Evolutionary conservation across 2,888 invertebrate genomes (phyloP).

Genomic region (Cetonia aurata): DNA sequence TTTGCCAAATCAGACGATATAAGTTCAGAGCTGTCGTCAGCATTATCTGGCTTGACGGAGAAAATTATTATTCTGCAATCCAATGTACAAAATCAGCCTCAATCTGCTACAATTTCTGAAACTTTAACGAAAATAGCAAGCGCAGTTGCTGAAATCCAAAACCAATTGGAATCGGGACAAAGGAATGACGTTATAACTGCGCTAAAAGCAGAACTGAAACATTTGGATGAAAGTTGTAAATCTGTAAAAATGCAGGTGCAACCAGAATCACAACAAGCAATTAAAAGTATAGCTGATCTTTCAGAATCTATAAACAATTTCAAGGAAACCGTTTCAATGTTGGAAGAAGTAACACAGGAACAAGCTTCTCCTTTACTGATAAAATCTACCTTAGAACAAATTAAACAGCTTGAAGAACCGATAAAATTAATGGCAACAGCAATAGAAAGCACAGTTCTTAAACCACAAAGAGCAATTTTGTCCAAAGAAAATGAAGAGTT

Average conservation of each 20-base stretch:
- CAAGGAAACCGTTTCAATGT: slow-evolving; percentile 30
- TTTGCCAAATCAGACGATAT: slow-evolving; percentile 6
- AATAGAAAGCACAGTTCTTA: slow-evolving; percentile 9
- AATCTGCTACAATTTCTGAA: slow-evolving; percentile 19
- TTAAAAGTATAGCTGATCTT: slow-evolving; percentile 26
- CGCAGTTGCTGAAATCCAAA: slow-evolving; percentile 10
- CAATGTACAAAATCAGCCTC: background rate
- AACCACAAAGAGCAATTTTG: slow-evolving; percentile 12
- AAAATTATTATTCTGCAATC: slow-evolving; percentile 10
- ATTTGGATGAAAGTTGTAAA: slow-evolving; percentile 23
- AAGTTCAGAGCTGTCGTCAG: slow-evolving; percentile 3
- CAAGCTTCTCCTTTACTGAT: slow-evolving; percentile 29
- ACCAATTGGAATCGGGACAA: background rate
- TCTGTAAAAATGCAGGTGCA: slow-evolving; percentile 24
- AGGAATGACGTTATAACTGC: background rate
- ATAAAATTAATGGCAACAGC: slow-evolving; percentile 28
- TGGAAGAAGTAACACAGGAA: slow-evolving; percentile 35
- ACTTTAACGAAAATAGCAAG: slow-evolving; percentile 15
- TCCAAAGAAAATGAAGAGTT: slow-evolving; percentile 16
- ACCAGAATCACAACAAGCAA: slow-evolving; percentile 22
- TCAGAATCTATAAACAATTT: slow-evolving; percentile 25
- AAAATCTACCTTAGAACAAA: slow-evolving; percentile 11
- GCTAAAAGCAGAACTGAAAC: slow-evolving; percentile 26
- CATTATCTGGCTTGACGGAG: background rate
- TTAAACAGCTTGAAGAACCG: slow-evolving; percentile 34